Evolutionary conservation across 2,888 invertebrate genomes (phyloP).

Genomic region (Himalopsyche anomala): DNA sequence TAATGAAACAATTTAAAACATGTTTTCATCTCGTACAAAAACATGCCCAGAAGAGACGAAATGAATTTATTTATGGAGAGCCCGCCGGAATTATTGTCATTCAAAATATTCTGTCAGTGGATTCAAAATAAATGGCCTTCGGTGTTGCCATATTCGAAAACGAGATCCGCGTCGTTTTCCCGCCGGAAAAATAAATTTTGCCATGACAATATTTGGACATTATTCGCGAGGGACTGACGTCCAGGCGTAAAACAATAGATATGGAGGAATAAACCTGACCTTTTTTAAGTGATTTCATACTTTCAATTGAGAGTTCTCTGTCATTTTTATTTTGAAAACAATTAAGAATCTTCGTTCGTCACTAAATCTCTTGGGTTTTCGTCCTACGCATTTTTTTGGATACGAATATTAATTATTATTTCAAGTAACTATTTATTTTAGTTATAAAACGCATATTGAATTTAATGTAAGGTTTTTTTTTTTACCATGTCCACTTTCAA

Average conservation of each 20-base stretch:
- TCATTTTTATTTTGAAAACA: too few relatives aligned
- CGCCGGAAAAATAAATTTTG: constrained; percentile 52
- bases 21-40: constrained; percentile 1
- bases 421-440: too few relatives aligned
- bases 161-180: background rate
- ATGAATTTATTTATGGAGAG: constrained; percentile 22
- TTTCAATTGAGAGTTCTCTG: too few relatives aligned
- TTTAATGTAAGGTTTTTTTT: too few relatives aligned
- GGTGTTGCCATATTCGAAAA: constrained; percentile 22
- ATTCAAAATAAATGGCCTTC: constrained; percentile 13
- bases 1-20: constrained; percentile 22
- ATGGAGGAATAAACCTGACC: background rate
- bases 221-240: constrained; percentile 27
- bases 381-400: too few relatives aligned
- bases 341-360: too few relatives aligned
- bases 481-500: too few relatives aligned
- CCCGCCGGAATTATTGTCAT: constrained; percentile 13
- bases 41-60: background rate
- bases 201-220: constrained; percentile 51
- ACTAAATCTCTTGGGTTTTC: too few relatives aligned
- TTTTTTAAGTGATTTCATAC: too few relatives aligned
- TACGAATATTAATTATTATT: too few relatives aligned
- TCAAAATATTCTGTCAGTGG: constrained; percentile 25
- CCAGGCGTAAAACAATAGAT: background rate
- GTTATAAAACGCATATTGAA: too few relatives aligned